These are phyloP conservation scores for Eulemur macaco DNA, from an alignment of 2,113 vertebrate genomes.

Conservation along the genomic window DNA sequence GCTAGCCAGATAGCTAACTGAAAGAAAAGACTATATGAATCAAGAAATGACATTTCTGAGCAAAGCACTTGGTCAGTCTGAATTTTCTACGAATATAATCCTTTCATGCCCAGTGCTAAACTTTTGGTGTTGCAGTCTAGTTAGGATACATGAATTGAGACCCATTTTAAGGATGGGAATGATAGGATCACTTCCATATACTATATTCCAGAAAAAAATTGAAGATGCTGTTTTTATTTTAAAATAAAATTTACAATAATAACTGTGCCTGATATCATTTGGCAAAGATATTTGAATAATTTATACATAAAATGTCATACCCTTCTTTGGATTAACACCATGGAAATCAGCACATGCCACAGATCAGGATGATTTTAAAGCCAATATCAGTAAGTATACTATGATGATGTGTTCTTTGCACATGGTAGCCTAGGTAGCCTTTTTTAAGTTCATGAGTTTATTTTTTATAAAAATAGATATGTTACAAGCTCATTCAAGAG, in stretches of 20 bases:
- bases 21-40: neutral
- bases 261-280: neutral
- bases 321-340: neutral
- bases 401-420: neutral
- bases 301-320: neutral
- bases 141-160: neutral
- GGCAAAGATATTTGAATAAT: neutral
- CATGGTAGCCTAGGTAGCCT: neutral
- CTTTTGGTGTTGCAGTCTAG: neutral
- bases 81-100: neutral
- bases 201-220: neutral
- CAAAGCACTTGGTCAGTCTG: neutral
- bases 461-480: neutral
- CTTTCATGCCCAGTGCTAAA: neutral
- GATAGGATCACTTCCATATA: neutral
- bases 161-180: neutral
- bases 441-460: neutral
- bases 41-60: neutral
- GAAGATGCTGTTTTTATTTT: neutral
- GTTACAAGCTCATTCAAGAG: neutral
- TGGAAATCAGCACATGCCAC: neutral
- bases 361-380: neutral
- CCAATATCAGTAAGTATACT: neutral
- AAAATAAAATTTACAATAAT: neutral
- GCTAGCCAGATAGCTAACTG: neutral